Percentiles rank a stretch among this genome's conserved stretches.
Evolutionary conservation across 2,113 vertebrate genomes (phyloP).

Genomic region (Coptodon rendalli): DNA sequence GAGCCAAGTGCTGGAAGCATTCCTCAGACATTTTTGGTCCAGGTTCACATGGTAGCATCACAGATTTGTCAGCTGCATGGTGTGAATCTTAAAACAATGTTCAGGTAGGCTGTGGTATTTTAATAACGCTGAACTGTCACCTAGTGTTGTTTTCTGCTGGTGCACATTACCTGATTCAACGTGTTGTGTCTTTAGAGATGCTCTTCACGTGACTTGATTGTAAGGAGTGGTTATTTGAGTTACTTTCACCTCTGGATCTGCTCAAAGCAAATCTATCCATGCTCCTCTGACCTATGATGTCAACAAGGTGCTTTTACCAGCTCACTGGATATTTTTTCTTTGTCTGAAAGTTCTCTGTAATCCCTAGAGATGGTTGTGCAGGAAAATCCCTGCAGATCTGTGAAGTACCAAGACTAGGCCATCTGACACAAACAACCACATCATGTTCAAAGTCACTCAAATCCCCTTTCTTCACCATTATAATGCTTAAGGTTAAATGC

Average conservation of each 20-base stretch:
- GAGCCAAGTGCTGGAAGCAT: not conserved
- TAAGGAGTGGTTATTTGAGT: not conserved
- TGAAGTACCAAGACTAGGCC: not conserved
- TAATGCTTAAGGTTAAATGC: not conserved
- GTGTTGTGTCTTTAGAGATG: not conserved
- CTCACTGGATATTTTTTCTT: not conserved
- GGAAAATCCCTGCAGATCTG: not conserved
- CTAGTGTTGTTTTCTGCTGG: not conserved
- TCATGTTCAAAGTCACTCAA: not conserved
- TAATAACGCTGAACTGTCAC: not conserved
- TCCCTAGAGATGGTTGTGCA: not conserved
- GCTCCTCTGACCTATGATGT: not conserved
- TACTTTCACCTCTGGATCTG: not conserved
- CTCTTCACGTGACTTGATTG: not conserved
- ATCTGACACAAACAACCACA: not conserved
- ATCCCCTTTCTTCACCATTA: not conserved
- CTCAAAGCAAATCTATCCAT: not conserved
- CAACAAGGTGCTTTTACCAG: not conserved
- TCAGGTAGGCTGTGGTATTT: not conserved
- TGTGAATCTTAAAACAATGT: not conserved
- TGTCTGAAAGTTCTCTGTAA: not conserved
- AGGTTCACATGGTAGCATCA: not conserved
- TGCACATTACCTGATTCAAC: not conserved
- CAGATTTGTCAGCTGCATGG: not conserved
- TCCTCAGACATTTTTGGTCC: not conserved